phyloP scores from a whole-genome alignment of 2,797 vertebrate species.

The Sarcoramphus papa region DNA sequence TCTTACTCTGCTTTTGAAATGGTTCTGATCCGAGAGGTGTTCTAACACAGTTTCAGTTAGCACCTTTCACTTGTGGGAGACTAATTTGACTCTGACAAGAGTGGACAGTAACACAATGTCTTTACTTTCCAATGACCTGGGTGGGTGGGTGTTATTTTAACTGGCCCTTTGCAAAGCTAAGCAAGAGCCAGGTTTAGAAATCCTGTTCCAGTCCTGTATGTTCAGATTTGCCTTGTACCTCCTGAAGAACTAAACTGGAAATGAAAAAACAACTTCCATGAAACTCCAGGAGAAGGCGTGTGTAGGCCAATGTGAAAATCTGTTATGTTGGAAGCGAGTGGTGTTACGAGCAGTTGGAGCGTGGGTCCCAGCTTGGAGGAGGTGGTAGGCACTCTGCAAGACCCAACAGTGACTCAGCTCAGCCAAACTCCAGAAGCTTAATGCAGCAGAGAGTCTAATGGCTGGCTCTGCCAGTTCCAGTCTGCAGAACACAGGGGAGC shows the following conservation, averaged over 20 bases:
- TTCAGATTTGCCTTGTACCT: neutral
- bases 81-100: neutral
- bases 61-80: neutral
- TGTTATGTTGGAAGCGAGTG: neutral
- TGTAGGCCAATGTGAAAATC: neutral
- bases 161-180: neutral
- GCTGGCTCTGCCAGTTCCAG: neutral
- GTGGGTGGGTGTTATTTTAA: neutral
- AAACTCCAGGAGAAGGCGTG: neutral
- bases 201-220: neutral
- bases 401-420: neutral
- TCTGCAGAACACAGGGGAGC: neutral
- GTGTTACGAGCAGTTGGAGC: neutral
- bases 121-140: neutral
- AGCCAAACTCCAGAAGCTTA: neutral
- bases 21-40: neutral
- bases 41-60: neutral
- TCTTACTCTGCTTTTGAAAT: neutral
- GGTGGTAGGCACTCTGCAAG: neutral
- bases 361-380: neutral
- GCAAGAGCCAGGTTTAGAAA: neutral
- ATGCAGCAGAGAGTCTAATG: too few species aligned
- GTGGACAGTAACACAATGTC: neutral
- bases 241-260: neutral
- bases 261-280: neutral